These are phyloP conservation scores for Proterorhinus semilunaris DNA, from an alignment of 2,113 vertebrate species.

Conservation along the genomic window DNA sequence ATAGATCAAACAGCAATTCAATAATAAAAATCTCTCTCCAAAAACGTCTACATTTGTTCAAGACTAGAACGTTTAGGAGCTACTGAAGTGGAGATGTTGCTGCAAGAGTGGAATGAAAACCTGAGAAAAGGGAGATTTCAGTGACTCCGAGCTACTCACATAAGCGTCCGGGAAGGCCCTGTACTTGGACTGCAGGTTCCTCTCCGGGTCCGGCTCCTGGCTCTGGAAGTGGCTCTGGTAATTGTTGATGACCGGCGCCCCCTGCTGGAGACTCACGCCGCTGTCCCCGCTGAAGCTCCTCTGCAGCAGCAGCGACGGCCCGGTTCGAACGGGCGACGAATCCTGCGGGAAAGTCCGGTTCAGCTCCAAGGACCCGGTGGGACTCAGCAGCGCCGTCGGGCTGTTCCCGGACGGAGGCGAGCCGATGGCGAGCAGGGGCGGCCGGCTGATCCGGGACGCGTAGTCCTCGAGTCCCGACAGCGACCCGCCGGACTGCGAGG, in stretches of 20 bases:
- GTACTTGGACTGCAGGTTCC: conserved; percentile 44
- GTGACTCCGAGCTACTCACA: conserved; percentile 83
- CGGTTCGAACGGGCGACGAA: conserved; percentile 30
- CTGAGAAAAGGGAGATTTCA: too few relatives aligned
- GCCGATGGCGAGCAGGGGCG: conserved; percentile 9
- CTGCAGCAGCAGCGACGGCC: conserved; percentile 49
- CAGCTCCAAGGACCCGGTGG: conserved; percentile 42
- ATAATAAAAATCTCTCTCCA: too few relatives aligned
- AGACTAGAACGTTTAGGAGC: too few relatives aligned
- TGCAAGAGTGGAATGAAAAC: too few relatives aligned
- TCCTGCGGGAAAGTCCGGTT: conserved; percentile 17
- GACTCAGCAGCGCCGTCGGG: conserved; percentile 44
- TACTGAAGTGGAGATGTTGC: too few relatives aligned
- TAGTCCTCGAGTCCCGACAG: conserved; percentile 35
- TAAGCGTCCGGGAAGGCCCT: conserved; percentile 71
- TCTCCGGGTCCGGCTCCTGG: conserved; percentile 38
- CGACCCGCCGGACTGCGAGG: conserved; percentile 25
- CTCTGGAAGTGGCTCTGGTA: conserved; percentile 34
- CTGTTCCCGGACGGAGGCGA: conserved; percentile 31
- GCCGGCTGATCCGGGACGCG: conserved; percentile 31
- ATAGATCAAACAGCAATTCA: too few relatives aligned
- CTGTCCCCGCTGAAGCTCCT: conserved; percentile 57
- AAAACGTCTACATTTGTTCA: too few relatives aligned
- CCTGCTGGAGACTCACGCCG: conserved; percentile 19
- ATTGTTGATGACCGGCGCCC: conserved; percentile 34